Percentiles rank a stretch among this genome's conserved stretches.
Conservation (phyloP, 2,797 vertebrate species). For the Parauchenoglanis ngamensis region DNA sequence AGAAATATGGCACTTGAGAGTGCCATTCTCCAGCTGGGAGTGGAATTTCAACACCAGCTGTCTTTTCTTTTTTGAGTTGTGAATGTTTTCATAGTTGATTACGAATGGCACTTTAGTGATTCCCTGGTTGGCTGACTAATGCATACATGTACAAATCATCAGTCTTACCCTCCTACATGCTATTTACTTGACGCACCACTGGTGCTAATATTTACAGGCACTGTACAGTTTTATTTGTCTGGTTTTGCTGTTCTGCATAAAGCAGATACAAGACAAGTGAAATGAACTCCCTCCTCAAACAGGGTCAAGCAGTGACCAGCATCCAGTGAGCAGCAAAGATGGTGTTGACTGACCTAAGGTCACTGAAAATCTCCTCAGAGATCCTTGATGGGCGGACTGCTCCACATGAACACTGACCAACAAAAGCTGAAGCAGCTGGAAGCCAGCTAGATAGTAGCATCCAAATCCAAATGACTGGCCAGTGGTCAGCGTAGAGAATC, state of each 20-base stretch:
- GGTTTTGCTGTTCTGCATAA: conserved; percentile 41
- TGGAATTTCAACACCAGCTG: conserved; percentile 40
- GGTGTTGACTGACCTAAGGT: conserved; percentile 30
- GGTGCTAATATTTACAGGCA: conserved; percentile 65
- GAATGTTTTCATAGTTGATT: conserved; percentile 15
- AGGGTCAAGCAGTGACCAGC: conserved; percentile 25
- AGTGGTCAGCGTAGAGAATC: conserved; percentile 48
- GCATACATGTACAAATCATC: conserved; percentile 54
- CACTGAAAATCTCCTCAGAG: conserved; percentile 20
- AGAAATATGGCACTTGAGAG: conserved; percentile 54
- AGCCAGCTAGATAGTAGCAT: conserved; percentile 18
- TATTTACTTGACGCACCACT: conserved; percentile 49
- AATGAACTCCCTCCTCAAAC: conserved; percentile 30
- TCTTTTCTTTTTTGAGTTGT: conserved; percentile 9
- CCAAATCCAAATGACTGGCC: conserved; percentile 52
- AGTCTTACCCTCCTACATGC: conserved; percentile 35
- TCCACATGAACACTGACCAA: conserved; percentile 15
- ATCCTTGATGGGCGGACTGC: not conserved
- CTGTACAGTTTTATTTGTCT: conserved; percentile 60
- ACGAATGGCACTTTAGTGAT: conserved; percentile 66
- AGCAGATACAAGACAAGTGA: conserved; percentile 49
- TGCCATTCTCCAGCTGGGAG: conserved; percentile 53
- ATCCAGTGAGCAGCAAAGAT: conserved; percentile 11
- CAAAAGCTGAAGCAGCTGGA: not conserved
- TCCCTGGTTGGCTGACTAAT: conserved; percentile 61